Evolutionary conservation across 2,113 vertebrate species (phyloP).

Genomic region (Ptilorrhoa leucosticta): DNA sequence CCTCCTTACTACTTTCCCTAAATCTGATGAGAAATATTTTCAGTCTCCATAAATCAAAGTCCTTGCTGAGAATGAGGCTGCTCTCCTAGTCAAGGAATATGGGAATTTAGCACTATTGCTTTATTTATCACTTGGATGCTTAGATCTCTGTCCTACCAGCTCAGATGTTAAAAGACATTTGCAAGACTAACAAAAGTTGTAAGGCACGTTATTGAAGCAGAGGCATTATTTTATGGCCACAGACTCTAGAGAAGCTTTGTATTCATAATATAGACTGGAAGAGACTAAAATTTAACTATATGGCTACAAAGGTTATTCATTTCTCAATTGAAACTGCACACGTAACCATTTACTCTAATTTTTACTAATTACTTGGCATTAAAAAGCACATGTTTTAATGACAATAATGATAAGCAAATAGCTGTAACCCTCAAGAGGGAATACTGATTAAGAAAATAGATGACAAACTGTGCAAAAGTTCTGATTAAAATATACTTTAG

Average conservation of each 20-base stretch:
- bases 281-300: not conserved
- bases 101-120: not conserved
- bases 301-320: not conserved
- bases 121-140: not conserved
- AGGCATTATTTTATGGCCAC: not conserved
- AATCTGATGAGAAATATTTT: conserved; percentile 2
- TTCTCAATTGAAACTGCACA: not conserved
- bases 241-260: not conserved
- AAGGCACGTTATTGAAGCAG: not conserved
- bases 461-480: conserved; percentile 1
- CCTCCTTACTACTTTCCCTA: not conserved
- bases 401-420: not conserved
- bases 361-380: conserved; percentile 22
- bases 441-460: not conserved
- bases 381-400: conserved; percentile 2
- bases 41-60: not conserved
- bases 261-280: not conserved
- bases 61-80: not conserved
- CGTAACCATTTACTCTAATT: not conserved
- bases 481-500: conserved; percentile 1
- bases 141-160: not conserved
- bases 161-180: not conserved
- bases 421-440: not conserved
- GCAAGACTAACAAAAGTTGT: not conserved
- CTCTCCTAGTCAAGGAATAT: not conserved